Evolutionary conservation across 1,140 invertebrate species (phyloP), one percentile per base, ranked within the genome.

Genomic region (Lordiphosa mommai): DNA sequence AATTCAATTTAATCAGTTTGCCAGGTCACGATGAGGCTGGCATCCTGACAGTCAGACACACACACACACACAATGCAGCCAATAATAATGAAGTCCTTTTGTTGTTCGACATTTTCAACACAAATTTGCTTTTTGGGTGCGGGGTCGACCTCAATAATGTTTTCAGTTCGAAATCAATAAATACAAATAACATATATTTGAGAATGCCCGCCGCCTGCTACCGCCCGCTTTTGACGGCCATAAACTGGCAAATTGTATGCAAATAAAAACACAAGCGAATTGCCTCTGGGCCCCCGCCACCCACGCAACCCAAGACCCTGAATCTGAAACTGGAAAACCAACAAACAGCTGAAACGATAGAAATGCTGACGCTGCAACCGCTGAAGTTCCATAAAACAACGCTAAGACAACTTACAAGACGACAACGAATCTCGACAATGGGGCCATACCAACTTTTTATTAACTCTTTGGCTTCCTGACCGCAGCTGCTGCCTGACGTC

Each of bases 51-150:
- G 27, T 10, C 40, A 34, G 41, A 61, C 47, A 50, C 33, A 46
- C 37, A 38, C 38, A 52, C 36, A 51, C 55, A 48, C n/a, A 70
- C 56, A 84, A 56, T 61, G 72, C 64, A 84, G 77, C 56, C 77
- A 82, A 82, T 84, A 82, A 82, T 82, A 82, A 82, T 77, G 72
- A 77, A 84, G 77, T 84, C 77, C 77, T 82, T 82, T 82, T 82
- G 77, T 82, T 82, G 68, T 59, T 63, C 69, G 49, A 70, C 72
- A 72, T 79, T 73, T 80, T 64, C 51, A 61, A 79, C 71, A 60
- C 59, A 74, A 61, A 71, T 74, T 82, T 76, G 46, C 57, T 57
- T 79, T 84, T 77, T 53, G 52, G 67, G 7, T 84, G 77, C 57
- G 52, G 68, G 7, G 65, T 66, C 71, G 65, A 76, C 71, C 76